These are phyloP conservation scores for Oryzias celebensis DNA, from an alignment of 2,113 vertebrate genomes.

Conservation along the genomic window DNA sequence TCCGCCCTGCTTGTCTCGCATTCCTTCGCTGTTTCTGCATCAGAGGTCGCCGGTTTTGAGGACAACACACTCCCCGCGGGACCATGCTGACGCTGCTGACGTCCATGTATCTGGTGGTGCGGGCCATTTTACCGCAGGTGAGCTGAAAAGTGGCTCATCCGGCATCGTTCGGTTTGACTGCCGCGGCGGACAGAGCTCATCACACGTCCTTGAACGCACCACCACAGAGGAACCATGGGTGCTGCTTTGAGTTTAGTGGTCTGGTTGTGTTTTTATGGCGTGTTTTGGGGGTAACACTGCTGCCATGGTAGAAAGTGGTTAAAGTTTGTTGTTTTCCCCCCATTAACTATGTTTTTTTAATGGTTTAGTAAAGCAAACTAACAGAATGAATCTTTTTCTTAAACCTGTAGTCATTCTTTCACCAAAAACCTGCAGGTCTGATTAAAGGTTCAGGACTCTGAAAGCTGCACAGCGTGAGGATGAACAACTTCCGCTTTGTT, in stretches of 20 bases:
- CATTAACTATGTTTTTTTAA: too few species aligned
- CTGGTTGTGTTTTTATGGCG: background rate
- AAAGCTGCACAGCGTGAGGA: background rate
- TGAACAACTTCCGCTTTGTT: background rate
- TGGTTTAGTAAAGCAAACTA: too few species aligned
- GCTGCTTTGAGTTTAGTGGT: background rate
- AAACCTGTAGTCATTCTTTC: constrained; percentile 39
- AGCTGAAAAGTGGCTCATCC: constrained; percentile 33
- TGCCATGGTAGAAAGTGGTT: too few species aligned
- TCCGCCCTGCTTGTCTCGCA: background rate
- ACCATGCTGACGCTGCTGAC: constrained; percentile 77
- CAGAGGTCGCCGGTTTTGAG: constrained; percentile 14
- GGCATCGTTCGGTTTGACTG: background rate
- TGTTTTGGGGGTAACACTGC: too few species aligned
- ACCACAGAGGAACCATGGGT: background rate
- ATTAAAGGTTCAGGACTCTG: background rate
- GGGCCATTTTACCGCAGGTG: constrained; percentile 72
- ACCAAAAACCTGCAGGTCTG: constrained; percentile 11
- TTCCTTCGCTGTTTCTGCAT: constrained; percentile 19
- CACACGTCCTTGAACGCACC: constrained; percentile 42
- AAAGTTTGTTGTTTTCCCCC: too few species aligned
- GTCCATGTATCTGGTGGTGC: constrained; percentile 78
- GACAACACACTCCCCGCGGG: constrained; percentile 3
- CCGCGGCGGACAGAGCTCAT: constrained; percentile 10
- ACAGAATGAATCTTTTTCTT: background rate